Base-by-base conservation (phyloP, 1,140 invertebrate genomes). In the Drosophila azteca region DNA sequence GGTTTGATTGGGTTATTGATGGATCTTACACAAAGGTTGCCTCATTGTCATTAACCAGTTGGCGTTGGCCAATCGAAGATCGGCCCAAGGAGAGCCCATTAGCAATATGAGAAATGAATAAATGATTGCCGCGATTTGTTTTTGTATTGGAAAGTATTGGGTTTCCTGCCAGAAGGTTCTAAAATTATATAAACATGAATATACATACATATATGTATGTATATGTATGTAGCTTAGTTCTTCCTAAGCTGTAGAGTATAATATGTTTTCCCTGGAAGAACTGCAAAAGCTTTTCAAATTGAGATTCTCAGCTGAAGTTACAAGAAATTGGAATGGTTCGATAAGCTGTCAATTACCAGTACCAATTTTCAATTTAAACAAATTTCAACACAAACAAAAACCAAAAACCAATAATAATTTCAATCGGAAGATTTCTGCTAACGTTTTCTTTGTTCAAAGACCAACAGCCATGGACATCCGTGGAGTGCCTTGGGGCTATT, bases 31-130 rank as follows among this genome's bases (percentile, higher is more conserved):
- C 64, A 74, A 65, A 65, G 71, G 69, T 58, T 58, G 71, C 41
- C 44, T 74, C 70, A 74, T 74, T 74, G 71, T 74, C 60, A 65
- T 74, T 74, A 74, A 65, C 71, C 70, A 74, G 35, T 39, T 39
- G 31, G 31, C 31, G 71, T 73, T 74, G 69, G 48, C 41, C 51
- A 46, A 63, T 63, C 44, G 39, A 44, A 41, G 26, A 24, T 48
- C 44, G 46, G 39, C 29, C 15, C 43, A 68, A 69, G 57, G 66
- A 69, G 68, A 69, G 50, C 51, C 45, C 66, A 69, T 68, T 69
- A 48, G 49, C 20, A 31, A 57, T 49, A 68, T 68, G 60, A 35
- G 63, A 65, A 65, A 24, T 49, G 45, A 64, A 65, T 49, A 65
- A 50, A 64, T 65, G 39, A 64, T 41, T 20, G 26, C 20, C 13